Base-by-base conservation (phyloP, 1,140 invertebrate species). In the Macrobrachium nipponense region DNA sequence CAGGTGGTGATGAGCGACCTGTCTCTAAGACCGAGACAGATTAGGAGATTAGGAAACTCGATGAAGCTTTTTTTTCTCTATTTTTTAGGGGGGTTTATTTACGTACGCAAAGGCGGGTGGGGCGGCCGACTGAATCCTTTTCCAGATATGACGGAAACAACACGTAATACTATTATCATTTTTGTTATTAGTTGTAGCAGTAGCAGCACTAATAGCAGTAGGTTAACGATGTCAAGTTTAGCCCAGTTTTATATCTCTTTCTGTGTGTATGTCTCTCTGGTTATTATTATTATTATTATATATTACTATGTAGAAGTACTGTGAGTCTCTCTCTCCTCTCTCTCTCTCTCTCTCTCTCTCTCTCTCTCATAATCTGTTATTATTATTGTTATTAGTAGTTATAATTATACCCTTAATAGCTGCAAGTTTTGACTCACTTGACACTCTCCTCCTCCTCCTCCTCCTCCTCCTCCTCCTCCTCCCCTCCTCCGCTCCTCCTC, bases 311-410 rank as follows among this genome's bases (percentile, higher is more conserved):
- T 36, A 70, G 20, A 15, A 12, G n/a, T 11, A 70, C 12, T 23
- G 1, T 4, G 0, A 15, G 20, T 23, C 11, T 17, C 66, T 23
- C 66, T 23, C 66, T 23, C 12, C n/a, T 23, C n/a, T n/a, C n/a
- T 70, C 66, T 70, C 11, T 70, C 66, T 70, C n/a, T 70, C 66
- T 70, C n/a, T 70, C 66, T n/a, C 66, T 70, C n/a, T 70, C 66
- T n/a, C 66, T 70, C 11, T 70, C 66, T 70, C 36, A 4, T 70
- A 20, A 23, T 36, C n/a, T n/a, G n/a, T n/a, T n/a, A 20, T 70
- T 36, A 23, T 36, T 36, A 20, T n/a, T n/a, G n/a, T n/a, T n/a
- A n/a, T n/a, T n/a, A 23, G 4, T 70, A 20, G 5, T 36, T 70
- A 14, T 70, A 20, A 20, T 11, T 5, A 36, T 70, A 5, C 20